Evolutionary conservation across 1,140 invertebrate genomes (phyloP).

Genomic region (Caenorhabditis tropicalis): DNA sequence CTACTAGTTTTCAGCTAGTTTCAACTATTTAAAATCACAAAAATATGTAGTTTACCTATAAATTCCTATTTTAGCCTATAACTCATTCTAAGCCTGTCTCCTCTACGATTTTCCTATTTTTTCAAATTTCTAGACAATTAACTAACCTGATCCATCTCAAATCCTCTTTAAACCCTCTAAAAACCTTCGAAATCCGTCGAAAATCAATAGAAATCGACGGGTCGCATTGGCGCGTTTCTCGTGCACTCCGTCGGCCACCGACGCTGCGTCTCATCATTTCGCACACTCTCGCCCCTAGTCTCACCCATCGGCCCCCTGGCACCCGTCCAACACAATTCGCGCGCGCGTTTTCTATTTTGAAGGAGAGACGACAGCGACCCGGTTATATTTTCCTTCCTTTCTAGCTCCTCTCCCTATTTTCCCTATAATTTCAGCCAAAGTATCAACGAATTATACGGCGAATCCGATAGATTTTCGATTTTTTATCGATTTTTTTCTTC

Average conservation of each 20-base stretch:
- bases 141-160: background rate
- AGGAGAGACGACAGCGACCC: background rate
- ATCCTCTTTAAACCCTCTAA: no score
- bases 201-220: background rate
- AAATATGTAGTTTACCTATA: no score
- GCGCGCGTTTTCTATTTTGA: constrained; percentile 30
- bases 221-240: constrained; percentile 16
- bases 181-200: no score
- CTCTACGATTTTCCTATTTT: no score
- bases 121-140: no score
- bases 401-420: no score
- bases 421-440: no score
- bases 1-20: no score
- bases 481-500: background rate
- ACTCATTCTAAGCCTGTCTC: no score
- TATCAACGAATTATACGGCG: no score
- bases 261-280: background rate
- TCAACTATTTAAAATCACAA: no score
- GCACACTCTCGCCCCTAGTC: background rate
- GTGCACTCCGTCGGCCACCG: background rate
- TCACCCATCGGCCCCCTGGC: background rate
- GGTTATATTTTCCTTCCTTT: background rate
- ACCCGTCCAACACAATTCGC: constrained; percentile 34
- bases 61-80: no score
- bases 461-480: background rate